Base-by-base conservation (phyloP, 2,797 vertebrate species). In the Danio tinwini region DNA sequence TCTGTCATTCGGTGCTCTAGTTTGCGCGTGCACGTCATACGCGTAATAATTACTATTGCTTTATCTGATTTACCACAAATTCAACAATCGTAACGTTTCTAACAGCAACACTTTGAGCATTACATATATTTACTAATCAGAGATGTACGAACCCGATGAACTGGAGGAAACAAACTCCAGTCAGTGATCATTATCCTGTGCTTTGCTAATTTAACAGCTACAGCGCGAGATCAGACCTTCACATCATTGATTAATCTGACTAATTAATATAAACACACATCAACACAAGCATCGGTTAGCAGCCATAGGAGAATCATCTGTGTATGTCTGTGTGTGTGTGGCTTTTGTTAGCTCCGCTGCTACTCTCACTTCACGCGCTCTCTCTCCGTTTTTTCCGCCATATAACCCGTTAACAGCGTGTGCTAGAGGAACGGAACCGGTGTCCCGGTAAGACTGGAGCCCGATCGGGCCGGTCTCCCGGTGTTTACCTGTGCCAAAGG, bases 301-400 rank as follows among this genome's bases (percentile, higher is more conserved):
- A n/a, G n/a, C n/a, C n/a, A n/a, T n/a, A n/a, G 29, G 29, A 29
- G 29, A 29, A 3, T 29, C 29, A 1, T 29, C 29, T 29, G 29
- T 29, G 29, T 29, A 29, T 29, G 29, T 58, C 40, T 62, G 14
- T 62, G 55, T 37, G 55, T 3, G 1, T 42, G 5, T 62, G 56
- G 75, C 65, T 62, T 62, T 55, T 63, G 76, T 79, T 79, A 79
- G 76, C 76, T 44, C 14, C 67, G n/a, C 55, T 0, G 76, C 76
- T 79, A 79, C 47, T 42, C 45, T 63, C 56, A 37, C 39, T 37
- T 62, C 44, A 37, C 13, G 47, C 58, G 47, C 67, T 62, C 67
- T 29, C 29, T 8, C 19, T 7, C 7, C 9, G 14, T 16, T 52
- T 13, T 13, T 63, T 3, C 39, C 13, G 9, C 16, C 0, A 1